Percentiles rank a stretch among this genome's conserved stretches.
phyloP scores from a whole-genome alignment of 37 sponge, comb jelly and placozoan genomes.

The Amphimedon queenslandica region DNA sequence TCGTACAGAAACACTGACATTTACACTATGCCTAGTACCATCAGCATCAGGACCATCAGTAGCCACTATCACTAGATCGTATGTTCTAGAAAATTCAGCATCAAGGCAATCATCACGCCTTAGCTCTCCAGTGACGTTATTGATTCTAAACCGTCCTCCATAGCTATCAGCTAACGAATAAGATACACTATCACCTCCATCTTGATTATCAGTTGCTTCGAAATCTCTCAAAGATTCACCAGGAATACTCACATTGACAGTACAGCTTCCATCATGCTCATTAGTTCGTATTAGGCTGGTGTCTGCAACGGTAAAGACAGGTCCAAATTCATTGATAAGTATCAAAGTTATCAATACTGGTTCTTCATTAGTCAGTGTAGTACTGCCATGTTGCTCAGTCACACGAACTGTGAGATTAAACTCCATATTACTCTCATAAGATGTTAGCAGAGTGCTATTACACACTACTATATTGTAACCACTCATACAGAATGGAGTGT shows the following conservation, averaged over 20 bases:
- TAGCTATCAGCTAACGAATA: slow-evolving; percentile 19
- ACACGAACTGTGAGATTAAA: slow-evolving; percentile 22
- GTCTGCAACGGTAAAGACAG: not conserved
- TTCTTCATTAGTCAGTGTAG: not conserved
- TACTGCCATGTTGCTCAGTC: no score
- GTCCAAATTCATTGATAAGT: slow-evolving; percentile 59
- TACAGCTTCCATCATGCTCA: slow-evolving; percentile 31
- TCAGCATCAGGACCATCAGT: slow-evolving; percentile 33
- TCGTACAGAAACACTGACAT: slow-evolving; percentile 27
- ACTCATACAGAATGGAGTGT: slow-evolving; percentile 45
- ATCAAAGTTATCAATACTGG: slow-evolving; percentile 17
- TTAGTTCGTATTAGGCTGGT: slow-evolving; percentile 6
- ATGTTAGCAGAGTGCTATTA: slow-evolving; percentile 26
- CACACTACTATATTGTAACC: slow-evolving; percentile 40
- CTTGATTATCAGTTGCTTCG: slow-evolving; percentile 38
- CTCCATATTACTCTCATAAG: slow-evolving; percentile 12
- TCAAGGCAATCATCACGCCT: slow-evolving; percentile 18
- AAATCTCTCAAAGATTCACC: slow-evolving; percentile 28
- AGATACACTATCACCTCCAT: slow-evolving; percentile 37
- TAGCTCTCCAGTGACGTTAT: slow-evolving; percentile 31
- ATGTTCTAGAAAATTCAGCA: slow-evolving; percentile 21
- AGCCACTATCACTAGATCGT: slow-evolving; percentile 33
- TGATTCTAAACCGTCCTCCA: slow-evolving; percentile 37
- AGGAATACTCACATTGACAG: not conserved
- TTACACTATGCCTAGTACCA: slow-evolving; percentile 13